phyloP scores from a whole-genome alignment of 2,797 vertebrate species.

The Tenualosa ilisha region DNA sequence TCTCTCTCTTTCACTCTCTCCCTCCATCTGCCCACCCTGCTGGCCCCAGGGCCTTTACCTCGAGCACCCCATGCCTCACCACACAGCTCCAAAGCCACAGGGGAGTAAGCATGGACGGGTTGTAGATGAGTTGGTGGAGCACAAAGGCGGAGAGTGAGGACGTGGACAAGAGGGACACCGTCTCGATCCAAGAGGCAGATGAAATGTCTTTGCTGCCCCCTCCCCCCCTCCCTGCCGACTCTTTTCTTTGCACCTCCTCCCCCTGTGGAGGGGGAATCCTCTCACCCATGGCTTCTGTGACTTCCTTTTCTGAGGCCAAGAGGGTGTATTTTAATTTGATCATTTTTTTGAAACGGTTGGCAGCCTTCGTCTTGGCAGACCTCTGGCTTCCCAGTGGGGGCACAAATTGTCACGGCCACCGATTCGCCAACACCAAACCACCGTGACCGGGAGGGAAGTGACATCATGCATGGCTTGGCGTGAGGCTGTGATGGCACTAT shows the following conservation, averaged over 20 bases:
- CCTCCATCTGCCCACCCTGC: not conserved
- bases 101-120: not conserved
- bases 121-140: not conserved
- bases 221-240: not conserved
- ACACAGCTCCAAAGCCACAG: conserved; percentile 63
- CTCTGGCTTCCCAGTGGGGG: conserved; percentile 62
- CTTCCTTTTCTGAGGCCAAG: not conserved
- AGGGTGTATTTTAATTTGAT: conserved; percentile 34
- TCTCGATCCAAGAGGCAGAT: not conserved
- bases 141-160: not conserved
- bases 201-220: not conserved
- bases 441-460: conserved; percentile 78
- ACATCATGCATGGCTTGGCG: conserved; percentile 79
- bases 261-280: not conserved
- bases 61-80: conserved; percentile 43
- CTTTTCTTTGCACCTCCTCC: not conserved
- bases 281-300: not conserved
- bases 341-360: not conserved
- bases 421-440: conserved; percentile 74
- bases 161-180: not conserved
- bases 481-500: conserved; percentile 67
- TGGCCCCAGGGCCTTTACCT: not conserved
- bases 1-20: conserved; percentile 34
- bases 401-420: conserved; percentile 74
- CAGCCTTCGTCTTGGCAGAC: not conserved